These are phyloP conservation scores for Typhlichthys eigenmanni DNA, from an alignment of 2,797 vertebrate genomes.

Conservation along the genomic window DNA sequence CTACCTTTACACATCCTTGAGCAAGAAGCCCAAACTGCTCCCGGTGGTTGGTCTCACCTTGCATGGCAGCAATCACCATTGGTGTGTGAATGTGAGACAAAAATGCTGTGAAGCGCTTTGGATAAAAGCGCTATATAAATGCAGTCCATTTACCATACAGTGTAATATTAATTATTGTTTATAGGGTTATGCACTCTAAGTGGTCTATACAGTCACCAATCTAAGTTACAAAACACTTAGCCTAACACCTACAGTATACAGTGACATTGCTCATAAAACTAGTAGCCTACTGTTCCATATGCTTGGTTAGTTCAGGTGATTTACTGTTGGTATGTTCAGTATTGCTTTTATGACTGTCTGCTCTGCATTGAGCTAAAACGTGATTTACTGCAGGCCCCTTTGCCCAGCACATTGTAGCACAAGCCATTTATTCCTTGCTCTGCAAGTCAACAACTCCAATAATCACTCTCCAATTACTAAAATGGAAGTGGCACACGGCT, in stretches of 20 bases:
- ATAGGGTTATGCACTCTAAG: too few species aligned
- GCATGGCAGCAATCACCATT: too few species aligned
- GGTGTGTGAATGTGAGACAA: too few species aligned
- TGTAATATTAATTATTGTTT: too few species aligned
- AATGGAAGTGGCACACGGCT: slow-evolving; percentile 63
- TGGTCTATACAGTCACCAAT: background rate
- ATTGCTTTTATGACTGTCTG: slow-evolving; percentile 61
- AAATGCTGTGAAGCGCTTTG: too few species aligned
- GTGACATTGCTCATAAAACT: slow-evolving; percentile 2
- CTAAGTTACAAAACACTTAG: slow-evolving; percentile 2
- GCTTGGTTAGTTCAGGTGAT: slow-evolving; percentile 25
- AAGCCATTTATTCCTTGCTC: slow-evolving; percentile 64
- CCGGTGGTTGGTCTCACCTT: too few species aligned
- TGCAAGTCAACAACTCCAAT: slow-evolving; percentile 57
- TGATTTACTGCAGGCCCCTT: slow-evolving; percentile 60
- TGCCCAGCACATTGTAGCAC: slow-evolving; percentile 52
- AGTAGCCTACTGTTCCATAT: slow-evolving; percentile 17
- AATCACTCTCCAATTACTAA: slow-evolving; percentile 71
- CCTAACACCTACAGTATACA: background rate
- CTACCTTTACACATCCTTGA: too few species aligned
- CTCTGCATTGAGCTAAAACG: slow-evolving; percentile 57
- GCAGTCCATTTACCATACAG: too few species aligned
- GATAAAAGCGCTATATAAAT: too few species aligned
- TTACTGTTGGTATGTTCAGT: slow-evolving; percentile 34
- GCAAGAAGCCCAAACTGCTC: too few species aligned